Evolutionary conservation across 2,797 vertebrate species (phyloP), one percentile per base, ranked within the genome.

Genomic region (Acropternis orthonyx): DNA sequence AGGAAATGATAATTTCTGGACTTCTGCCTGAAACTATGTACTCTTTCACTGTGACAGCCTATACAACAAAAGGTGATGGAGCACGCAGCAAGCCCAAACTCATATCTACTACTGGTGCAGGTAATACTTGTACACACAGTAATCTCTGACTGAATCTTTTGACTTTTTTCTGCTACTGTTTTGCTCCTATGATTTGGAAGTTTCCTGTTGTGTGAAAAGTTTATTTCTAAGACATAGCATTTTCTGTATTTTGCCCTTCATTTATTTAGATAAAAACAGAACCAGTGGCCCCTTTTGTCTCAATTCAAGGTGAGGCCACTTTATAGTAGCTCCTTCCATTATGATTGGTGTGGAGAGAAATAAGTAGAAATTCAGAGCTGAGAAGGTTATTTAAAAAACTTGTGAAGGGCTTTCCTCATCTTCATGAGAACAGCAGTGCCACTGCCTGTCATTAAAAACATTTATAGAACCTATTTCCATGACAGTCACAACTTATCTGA

Each of bases 41-140:
- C 87, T 99, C 99, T 23, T 98, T 99, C 66, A 99, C 99, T 6
- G 99, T 99, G 86, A 99, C 99, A 88, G 99, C 99, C 90, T 99
- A 99, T 81, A 99, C 99, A 32, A 99, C 99, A 20, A 99, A 99
- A 98, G 99, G 99, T 39, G 99, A 99, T 4, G 99, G 99, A 78
- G 99, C 99, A 76, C 99, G 99, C 95, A 99, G 99, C 98, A 99
- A 99, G 96, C 99, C 99, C 85, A 99, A 99, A 97, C 96, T 99
- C 65, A 97, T 99, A 93, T 99, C 99, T 91, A 99, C 99, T 97
- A 99, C 98, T 94, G 99, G 99, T 94, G 99, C 99, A 98, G 99
- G 99, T 99, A 98, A 98, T 85, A 61, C 10, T 92, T 34, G 19
- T 2, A 14, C 55, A 69, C 22, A 24, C 7, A 10, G 85, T 80